Conservation (phyloP, 2,888 invertebrate species). For the Pseudococcus jackbeardsleyi region DNA sequence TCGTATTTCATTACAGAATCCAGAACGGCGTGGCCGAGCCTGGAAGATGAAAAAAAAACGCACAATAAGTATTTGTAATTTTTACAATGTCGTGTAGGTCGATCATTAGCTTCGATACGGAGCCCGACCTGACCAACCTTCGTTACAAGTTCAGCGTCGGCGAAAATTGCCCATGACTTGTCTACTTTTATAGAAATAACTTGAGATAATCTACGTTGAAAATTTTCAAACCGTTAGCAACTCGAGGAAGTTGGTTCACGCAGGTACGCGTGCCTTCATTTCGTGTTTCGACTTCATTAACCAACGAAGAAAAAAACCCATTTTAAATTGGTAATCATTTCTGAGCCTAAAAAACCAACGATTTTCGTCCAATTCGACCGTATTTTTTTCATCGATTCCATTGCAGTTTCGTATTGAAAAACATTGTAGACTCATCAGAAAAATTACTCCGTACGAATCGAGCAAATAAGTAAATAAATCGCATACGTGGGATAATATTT, state of each 20-base stretch:
- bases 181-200: conserved; percentile 20
- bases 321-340: background rate
- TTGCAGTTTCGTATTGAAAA: background rate
- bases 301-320: background rate
- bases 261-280: background rate
- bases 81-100: background rate
- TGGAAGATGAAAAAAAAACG: background rate
- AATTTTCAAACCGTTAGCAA: conserved; percentile 18
- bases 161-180: conserved; percentile 28
- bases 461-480: background rate
- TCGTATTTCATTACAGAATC: background rate
- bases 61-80: background rate
- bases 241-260: background rate
- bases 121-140: background rate
- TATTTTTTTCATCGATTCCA: background rate
- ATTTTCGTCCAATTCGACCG: background rate
- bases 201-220: background rate
- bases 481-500: background rate
- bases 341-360: background rate
- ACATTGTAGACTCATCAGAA: background rate
- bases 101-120: background rate
- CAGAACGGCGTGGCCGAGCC: background rate
- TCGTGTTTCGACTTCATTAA: background rate
- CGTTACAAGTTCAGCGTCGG: conserved; percentile 8
- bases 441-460: background rate